phyloP scores from a whole-genome alignment of 2,797 vertebrate genomes.

The Crocodylus rhombifer region DNA sequence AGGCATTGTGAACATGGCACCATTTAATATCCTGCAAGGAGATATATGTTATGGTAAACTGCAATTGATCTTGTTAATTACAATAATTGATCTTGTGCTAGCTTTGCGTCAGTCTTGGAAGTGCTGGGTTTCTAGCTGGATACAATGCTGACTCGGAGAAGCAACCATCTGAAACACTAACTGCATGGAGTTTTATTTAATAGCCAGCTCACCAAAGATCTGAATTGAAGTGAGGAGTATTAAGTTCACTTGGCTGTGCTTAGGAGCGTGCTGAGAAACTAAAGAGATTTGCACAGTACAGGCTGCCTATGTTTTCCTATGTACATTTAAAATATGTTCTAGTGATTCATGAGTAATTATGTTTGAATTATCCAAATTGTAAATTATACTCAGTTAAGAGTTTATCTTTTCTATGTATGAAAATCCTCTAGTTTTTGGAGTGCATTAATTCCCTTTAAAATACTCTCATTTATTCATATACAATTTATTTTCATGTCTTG shows the following conservation, averaged over 20 bases:
- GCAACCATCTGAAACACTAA: background rate
- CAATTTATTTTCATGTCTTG: conserved; percentile 20
- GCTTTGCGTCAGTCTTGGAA: background rate
- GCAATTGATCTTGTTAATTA: conserved; percentile 58
- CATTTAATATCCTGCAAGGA: background rate
- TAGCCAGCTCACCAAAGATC: background rate
- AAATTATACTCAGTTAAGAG: conserved; percentile 1
- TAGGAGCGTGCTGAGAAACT: background rate
- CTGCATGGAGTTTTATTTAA: background rate
- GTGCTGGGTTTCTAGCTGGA: background rate
- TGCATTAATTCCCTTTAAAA: conserved; percentile 30
- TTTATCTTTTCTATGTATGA: conserved; percentile 15
- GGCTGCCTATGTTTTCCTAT: background rate
- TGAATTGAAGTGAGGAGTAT: background rate
- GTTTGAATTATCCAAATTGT: conserved; percentile 48
- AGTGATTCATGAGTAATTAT: conserved; percentile 12
- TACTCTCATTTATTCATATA: background rate
- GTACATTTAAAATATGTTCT: conserved; percentile 26
- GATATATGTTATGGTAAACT: conserved; percentile 2
- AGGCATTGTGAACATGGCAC: background rate
- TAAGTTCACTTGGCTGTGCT: conserved; percentile 27
- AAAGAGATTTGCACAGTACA: background rate
- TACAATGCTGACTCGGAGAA: background rate
- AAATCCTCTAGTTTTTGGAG: background rate
- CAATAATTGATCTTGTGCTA: conserved; percentile 50